phyloP scores from a whole-genome alignment of 2,797 vertebrate species.

The Eulemur coronatus region DNA sequence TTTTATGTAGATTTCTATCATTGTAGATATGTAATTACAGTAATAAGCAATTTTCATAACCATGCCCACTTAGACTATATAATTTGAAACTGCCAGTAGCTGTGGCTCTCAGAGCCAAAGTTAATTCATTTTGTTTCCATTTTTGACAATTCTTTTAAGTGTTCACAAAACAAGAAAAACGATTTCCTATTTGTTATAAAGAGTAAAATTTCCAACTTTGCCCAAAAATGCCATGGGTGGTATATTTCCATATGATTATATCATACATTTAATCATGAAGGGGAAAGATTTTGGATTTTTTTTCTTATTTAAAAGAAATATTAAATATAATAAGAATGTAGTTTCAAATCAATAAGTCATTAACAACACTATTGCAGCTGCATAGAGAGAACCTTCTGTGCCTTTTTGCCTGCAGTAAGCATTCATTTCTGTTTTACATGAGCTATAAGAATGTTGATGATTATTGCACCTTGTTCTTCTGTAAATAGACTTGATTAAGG shows the following conservation, averaged over 20 bases:
- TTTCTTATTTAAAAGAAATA: constrained; percentile 68
- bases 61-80: constrained; percentile 12
- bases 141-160: constrained; percentile 52
- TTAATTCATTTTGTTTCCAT: constrained; percentile 55
- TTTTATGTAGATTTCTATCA: constrained; percentile 44
- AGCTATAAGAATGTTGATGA: constrained; percentile 72
- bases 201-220: constrained; percentile 36
- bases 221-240: neutral
- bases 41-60: constrained; percentile 49
- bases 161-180: neutral
- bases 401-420: constrained; percentile 83
- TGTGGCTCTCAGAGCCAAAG: constrained; percentile 68
- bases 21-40: constrained; percentile 50
- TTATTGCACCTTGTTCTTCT: constrained; percentile 82
- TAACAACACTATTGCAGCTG: constrained; percentile 80
- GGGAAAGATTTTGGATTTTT: constrained; percentile 49
- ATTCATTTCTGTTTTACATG: constrained; percentile 73
- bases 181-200: constrained; percentile 46
- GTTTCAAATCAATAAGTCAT: constrained; percentile 65
- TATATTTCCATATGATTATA: constrained; percentile 41
- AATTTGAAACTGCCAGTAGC: constrained; percentile 24
- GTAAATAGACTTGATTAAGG: constrained; percentile 58
- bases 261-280: constrained; percentile 61
- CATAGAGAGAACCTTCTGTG: constrained; percentile 81
- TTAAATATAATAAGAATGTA: constrained; percentile 51